phyloP scores from a whole-genome alignment of 2,888 invertebrate genomes.

The Caenorhabditis parvicauda region DNA sequence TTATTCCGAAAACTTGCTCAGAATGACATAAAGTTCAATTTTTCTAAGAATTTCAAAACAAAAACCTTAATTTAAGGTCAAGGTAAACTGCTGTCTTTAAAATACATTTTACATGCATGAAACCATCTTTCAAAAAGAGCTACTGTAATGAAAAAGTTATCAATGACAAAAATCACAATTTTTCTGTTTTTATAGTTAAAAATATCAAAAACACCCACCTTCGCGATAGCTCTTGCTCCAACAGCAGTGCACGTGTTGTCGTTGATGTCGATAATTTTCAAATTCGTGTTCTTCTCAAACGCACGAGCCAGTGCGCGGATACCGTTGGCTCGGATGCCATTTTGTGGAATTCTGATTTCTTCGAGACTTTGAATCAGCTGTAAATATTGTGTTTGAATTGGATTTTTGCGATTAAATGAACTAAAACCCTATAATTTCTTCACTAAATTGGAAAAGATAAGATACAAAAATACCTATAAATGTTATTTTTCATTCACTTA shows the following conservation, averaged over 20 bases:
- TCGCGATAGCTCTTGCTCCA: slow-evolving; percentile 78
- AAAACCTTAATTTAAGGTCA: no score
- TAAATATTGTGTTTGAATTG: slow-evolving; percentile 39
- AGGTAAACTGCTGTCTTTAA: no score
- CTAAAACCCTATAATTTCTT: not conserved
- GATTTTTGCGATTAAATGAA: not conserved
- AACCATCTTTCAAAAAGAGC: no score
- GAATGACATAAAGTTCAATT: no score
- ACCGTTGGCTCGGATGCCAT: slow-evolving; percentile 86
- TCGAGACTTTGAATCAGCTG: slow-evolving; percentile 79
- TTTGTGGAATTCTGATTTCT: slow-evolving; percentile 90
- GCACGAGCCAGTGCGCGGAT: slow-evolving; percentile 74
- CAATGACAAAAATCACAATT: no score
- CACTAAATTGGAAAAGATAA: no score
- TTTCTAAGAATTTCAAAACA: no score
- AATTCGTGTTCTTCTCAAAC: slow-evolving; percentile 70
- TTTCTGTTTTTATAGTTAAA: not conserved
- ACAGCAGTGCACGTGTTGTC: slow-evolving; percentile 82
- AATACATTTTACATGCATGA: no score
- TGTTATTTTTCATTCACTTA: no score
- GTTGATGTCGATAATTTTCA: slow-evolving; percentile 78
- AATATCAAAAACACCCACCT: slow-evolving; percentile 52
- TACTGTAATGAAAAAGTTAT: no score
- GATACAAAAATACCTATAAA: no score
- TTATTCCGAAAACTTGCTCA: no score